Evolutionary conservation across 2,113 vertebrate genomes (phyloP).

Genomic region (Hoplias malabaricus): DNA sequence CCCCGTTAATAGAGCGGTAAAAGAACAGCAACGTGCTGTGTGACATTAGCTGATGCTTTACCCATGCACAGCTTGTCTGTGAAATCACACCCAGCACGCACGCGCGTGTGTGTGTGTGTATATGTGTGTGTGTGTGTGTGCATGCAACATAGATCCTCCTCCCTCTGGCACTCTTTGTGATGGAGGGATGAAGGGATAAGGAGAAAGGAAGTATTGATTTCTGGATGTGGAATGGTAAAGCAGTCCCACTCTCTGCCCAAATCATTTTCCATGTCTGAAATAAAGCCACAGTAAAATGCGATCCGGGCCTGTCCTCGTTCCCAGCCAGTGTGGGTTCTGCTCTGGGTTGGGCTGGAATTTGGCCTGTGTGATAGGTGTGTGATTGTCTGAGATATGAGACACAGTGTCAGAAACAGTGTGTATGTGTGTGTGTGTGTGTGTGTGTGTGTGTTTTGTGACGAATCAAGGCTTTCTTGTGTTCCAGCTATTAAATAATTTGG

Average conservation of each 20-base stretch:
- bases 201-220: slow-evolving; percentile 45
- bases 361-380: not conserved
- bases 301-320: not conserved
- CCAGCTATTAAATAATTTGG: not conserved
- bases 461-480: not conserved
- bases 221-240: slow-evolving; percentile 29
- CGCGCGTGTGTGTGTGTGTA: not conserved
- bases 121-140: not conserved
- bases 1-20: not conserved
- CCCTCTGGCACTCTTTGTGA: slow-evolving; percentile 26
- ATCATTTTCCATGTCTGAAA: slow-evolving; percentile 1
- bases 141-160: not conserved
- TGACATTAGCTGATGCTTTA: slow-evolving; percentile 7
- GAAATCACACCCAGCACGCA: not conserved
- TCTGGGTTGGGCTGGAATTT: not conserved
- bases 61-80: slow-evolving; percentile 4
- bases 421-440: not conserved
- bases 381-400: no score
- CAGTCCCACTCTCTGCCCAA: not conserved
- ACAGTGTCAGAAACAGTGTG: not conserved
- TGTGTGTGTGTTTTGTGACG: not conserved
- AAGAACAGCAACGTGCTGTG: not conserved
- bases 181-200: slow-evolving; percentile 19
- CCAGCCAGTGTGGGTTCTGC: not conserved
- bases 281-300: slow-evolving; percentile 1